Evolutionary conservation across 2,888 invertebrate species (phyloP).

Genomic region (Zhengitettix transpicula): DNA sequence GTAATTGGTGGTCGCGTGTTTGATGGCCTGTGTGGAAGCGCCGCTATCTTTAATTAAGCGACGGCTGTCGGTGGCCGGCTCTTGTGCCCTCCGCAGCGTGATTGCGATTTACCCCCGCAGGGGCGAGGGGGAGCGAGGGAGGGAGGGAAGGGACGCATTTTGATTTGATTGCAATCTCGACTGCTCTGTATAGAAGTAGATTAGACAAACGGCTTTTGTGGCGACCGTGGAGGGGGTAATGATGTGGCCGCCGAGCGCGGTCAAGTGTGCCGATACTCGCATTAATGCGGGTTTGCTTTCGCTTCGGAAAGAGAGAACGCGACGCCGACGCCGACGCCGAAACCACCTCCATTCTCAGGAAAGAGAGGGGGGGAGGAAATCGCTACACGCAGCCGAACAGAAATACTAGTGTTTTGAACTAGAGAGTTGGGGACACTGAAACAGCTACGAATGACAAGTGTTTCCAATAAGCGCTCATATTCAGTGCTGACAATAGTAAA

Average conservation of each 20-base stretch:
- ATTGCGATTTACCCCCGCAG: neutral
- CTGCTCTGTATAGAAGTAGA: neutral
- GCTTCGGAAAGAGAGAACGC: neutral
- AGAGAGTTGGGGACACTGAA: too few relatives aligned
- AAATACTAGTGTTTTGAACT: too few relatives aligned
- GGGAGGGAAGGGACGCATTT: neutral
- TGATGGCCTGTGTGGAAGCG: neutral
- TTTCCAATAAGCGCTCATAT: too few relatives aligned
- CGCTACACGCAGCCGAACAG: too few relatives aligned
- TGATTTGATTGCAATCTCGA: neutral
- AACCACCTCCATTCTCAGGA: too few relatives aligned
- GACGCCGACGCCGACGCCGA: too few relatives aligned
- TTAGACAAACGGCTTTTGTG: neutral
- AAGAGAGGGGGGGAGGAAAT: too few relatives aligned
- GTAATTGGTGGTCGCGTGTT: neutral
- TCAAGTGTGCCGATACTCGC: neutral
- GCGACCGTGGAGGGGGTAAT: neutral
- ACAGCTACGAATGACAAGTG: too few relatives aligned
- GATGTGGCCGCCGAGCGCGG: neutral
- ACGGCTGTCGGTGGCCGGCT: conserved; percentile 1
- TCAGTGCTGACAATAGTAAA: too few relatives aligned
- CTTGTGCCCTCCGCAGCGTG: neutral
- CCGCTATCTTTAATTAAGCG: conserved; percentile 4
- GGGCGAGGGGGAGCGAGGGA: too few relatives aligned
- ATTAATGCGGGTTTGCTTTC: neutral